Percentiles rank a stretch among this genome's conserved stretches.
phyloP scores from a whole-genome alignment of 2,797 vertebrate species.

The Scolopax rusticola region DNA sequence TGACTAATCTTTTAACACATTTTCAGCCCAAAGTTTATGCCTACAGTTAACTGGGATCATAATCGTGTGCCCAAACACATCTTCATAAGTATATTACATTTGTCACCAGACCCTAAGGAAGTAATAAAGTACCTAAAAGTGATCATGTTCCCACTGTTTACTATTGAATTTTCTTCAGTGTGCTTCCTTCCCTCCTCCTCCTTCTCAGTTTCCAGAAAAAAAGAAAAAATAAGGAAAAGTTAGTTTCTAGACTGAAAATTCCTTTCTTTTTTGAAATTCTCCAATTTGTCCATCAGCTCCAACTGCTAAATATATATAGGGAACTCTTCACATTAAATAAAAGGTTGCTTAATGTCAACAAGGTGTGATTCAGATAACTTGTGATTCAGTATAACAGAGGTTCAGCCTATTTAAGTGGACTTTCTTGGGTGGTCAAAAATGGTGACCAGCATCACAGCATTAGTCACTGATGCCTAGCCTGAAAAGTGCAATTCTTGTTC shows the following conservation, averaged over 20 bases:
- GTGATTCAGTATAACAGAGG: background rate
- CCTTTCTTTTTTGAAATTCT: background rate
- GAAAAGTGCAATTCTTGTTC: background rate
- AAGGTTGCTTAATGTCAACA: background rate
- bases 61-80: background rate
- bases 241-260: background rate
- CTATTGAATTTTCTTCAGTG: background rate
- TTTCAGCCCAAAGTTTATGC: background rate
- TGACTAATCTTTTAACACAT: background rate
- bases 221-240: background rate
- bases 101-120: background rate
- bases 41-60: background rate
- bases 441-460: background rate
- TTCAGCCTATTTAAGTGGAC: background rate
- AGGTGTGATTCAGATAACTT: background rate
- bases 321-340: background rate
- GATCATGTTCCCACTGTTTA: background rate
- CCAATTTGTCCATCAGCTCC: background rate
- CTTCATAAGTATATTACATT: background rate
- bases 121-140: background rate
- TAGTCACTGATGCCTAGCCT: background rate
- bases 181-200: background rate
- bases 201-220: background rate
- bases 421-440: background rate
- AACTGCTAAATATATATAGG: background rate